These are phyloP conservation scores for Frieseomelitta varia DNA, from an alignment of 1,140 invertebrate species.

Conservation along the genomic window DNA sequence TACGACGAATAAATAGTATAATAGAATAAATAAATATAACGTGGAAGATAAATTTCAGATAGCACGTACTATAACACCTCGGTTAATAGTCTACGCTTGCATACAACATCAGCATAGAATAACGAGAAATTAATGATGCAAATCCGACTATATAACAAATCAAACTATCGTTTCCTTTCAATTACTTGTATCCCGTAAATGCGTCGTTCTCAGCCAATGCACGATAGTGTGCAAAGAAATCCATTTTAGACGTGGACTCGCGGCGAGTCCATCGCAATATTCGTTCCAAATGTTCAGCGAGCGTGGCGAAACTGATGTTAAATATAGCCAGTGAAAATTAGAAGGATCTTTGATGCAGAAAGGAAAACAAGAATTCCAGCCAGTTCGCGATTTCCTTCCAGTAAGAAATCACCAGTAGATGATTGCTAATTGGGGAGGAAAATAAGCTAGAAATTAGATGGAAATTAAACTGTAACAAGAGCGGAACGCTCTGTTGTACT, in stretches of 20 bases:
- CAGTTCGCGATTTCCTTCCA: background rate
- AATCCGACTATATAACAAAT: background rate
- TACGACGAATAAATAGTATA: no score
- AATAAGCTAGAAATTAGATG: no score
- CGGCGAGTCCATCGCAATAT: background rate
- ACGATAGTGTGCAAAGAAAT: background rate
- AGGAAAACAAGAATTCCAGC: background rate
- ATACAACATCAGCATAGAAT: background rate
- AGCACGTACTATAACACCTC: no score
- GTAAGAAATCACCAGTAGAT: no score
- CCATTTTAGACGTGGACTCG: background rate
- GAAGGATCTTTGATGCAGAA: background rate
- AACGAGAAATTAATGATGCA: background rate
- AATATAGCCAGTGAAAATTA: background rate
- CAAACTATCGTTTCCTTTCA: background rate
- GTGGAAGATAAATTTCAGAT: no score
- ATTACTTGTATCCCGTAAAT: background rate
- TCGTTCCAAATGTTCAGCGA: constrained; percentile 5
- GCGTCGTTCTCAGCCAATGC: background rate
- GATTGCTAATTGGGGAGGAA: no score
- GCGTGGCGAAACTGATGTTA: background rate
- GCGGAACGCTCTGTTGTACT: no score
- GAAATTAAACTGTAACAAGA: no score
- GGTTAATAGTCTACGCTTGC: no score
- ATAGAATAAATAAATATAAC: no score